Conservation (phyloP, 2,113 vertebrate species). For the Otus sunia region DNA sequence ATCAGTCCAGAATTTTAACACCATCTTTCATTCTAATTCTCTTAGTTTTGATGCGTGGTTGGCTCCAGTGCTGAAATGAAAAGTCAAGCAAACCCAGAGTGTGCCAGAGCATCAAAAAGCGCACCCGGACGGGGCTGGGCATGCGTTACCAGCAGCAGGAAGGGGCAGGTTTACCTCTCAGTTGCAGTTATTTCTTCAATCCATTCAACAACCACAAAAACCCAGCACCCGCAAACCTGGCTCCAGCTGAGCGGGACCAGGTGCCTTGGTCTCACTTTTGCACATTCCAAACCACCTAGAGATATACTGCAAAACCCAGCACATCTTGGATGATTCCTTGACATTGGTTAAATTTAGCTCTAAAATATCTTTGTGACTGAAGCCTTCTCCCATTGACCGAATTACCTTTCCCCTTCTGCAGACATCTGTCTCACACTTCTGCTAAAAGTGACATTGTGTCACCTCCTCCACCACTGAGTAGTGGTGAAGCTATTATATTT, state of each 20-base stretch:
- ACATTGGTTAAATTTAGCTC: neutral
- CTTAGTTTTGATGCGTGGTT: neutral
- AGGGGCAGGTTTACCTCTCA: neutral
- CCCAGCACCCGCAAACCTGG: neutral
- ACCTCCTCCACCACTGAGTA: neutral
- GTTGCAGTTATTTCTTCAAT: neutral
- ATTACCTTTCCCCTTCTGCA: neutral
- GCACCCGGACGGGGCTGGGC: neutral
- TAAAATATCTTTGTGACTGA: neutral
- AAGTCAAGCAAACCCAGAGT: too few relatives aligned
- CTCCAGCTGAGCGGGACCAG: neutral
- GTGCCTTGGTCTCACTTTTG: neutral
- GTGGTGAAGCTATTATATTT: neutral
- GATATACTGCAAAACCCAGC: neutral
- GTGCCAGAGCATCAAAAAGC: accelerated
- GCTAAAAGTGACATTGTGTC: neutral
- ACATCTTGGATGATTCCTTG: neutral
- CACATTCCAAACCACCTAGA: neutral
- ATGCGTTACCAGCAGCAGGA: accelerated
- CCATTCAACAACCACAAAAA: neutral
- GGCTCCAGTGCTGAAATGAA: neutral
- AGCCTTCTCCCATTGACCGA: neutral
- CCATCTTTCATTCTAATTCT: neutral
- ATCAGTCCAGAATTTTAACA: neutral
- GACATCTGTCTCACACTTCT: neutral